Evolutionary conservation across 2,888 invertebrate species (phyloP).

Genomic region (Agriopis leucophaearia): DNA sequence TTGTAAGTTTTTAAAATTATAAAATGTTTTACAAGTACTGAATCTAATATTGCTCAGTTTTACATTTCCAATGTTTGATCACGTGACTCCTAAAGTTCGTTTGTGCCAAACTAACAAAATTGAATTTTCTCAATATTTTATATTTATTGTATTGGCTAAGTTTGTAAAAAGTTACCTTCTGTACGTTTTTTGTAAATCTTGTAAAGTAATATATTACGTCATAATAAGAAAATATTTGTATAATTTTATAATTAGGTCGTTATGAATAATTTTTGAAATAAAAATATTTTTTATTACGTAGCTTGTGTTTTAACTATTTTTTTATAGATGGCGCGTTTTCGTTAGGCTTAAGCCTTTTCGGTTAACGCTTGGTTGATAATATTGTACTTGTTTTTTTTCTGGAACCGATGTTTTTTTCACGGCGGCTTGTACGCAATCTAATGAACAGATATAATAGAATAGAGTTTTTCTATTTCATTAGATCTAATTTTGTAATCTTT

Average conservation of each 20-base stretch:
- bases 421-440: no score
- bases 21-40: slow-evolving; percentile 39
- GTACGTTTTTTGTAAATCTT: slow-evolving; percentile 69
- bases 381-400: neutral
- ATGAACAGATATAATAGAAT: no score
- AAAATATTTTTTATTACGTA: slow-evolving; percentile 71
- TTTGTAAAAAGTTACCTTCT: slow-evolving; percentile 74
- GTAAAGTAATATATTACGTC: slow-evolving; percentile 61
- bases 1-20: slow-evolving; percentile 46
- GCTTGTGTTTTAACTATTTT: slow-evolving; percentile 1
- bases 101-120: slow-evolving; percentile 72
- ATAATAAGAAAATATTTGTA: slow-evolving; percentile 61
- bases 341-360: neutral
- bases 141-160: slow-evolving; percentile 68
- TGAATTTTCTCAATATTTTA: slow-evolving; percentile 39
- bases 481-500: neutral
- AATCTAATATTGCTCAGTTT: slow-evolving; percentile 70
- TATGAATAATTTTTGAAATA: slow-evolving; percentile 75
- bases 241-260: slow-evolving; percentile 64
- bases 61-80: slow-evolving; percentile 44
- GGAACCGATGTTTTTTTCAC: no score
- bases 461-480: neutral
- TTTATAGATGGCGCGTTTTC: neutral
- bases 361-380: neutral
- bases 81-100: slow-evolving; percentile 60